Base-by-base conservation (phyloP, 2,113 vertebrate species). In the Girardinichthys multiradiatus region DNA sequence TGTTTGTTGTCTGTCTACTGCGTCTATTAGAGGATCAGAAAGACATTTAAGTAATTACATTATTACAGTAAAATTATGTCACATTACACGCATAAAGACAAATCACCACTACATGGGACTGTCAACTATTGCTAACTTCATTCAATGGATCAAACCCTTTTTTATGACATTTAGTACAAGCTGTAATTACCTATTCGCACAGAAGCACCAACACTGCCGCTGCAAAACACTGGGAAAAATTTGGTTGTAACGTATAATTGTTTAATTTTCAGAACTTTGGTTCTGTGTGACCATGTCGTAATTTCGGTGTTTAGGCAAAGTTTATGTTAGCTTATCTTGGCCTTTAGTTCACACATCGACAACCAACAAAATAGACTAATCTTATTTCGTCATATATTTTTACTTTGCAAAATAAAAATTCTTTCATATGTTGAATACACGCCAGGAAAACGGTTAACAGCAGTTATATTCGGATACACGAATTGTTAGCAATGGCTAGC, bases 401-500 rank as follows among this genome's bases (percentile, higher is more conserved):
- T 69, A 11, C 7, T 27, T 39, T 37, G 3, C 2, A 1, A 69
- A 9, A 28, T 14, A 1, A 28, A 37, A 21, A 19, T 48, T 2
- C 0, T 57, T 6, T 15, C 5, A 27, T 2, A 42, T 0, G 1
- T 24, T 13, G 1, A 24, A 57, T n/a, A 28, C 19, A 57, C 12
- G n/a, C 4, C 11, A 2, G 17, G 15, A 37, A 58, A 65, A 0
- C 1, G 4, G 15, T 2, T 7, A 8, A 4, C 15, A 13, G 2
- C n/a, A 19, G 21, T 63, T 13, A 27, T 0, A 27, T 31, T 26
- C 0, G 42, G 61, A 33, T 65, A 72, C 15, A 33, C 61, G 82
- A 88, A 72, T 71, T 26, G 65, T 76, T 91, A 85, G 86, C 87
- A 10, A 4, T 1, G 4, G 33, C 76, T 81, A 89, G 88, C 88